phyloP scores from a whole-genome alignment of 2,113 vertebrate genomes.

The Capreolus pygargus region DNA sequence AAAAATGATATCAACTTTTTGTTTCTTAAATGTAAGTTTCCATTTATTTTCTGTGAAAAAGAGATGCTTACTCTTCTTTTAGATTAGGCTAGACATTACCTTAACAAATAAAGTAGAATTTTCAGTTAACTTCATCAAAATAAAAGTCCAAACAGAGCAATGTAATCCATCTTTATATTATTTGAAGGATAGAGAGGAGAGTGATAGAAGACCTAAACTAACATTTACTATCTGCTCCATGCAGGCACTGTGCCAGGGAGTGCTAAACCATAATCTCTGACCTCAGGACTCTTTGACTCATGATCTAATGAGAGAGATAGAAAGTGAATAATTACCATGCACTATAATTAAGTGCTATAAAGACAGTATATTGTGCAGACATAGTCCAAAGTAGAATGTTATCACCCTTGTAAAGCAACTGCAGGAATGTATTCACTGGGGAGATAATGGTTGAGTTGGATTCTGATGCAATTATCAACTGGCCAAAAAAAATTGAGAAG shows the following conservation, averaged over 20 bases:
- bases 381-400: not conserved
- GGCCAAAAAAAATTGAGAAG: not conserved
- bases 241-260: not conserved
- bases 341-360: not conserved
- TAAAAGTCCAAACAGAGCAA: not conserved
- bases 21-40: not conserved
- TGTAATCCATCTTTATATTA: not conserved
- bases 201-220: not conserved
- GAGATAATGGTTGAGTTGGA: not conserved
- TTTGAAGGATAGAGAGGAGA: not conserved
- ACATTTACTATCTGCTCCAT: not conserved
- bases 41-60: not conserved
- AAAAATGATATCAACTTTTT: not conserved
- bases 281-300: not conserved
- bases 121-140: not conserved
- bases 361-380: not conserved
- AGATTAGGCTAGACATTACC: not conserved
- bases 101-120: not conserved
- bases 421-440: not conserved
- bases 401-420: not conserved
- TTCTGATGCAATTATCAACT: not conserved
- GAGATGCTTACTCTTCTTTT: not conserved
- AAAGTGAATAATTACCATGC: not conserved
- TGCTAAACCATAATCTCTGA: not conserved
- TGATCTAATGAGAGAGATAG: not conserved